Base-by-base conservation (phyloP, 2,888 invertebrate species). In the Cacoxenus indagator region DNA sequence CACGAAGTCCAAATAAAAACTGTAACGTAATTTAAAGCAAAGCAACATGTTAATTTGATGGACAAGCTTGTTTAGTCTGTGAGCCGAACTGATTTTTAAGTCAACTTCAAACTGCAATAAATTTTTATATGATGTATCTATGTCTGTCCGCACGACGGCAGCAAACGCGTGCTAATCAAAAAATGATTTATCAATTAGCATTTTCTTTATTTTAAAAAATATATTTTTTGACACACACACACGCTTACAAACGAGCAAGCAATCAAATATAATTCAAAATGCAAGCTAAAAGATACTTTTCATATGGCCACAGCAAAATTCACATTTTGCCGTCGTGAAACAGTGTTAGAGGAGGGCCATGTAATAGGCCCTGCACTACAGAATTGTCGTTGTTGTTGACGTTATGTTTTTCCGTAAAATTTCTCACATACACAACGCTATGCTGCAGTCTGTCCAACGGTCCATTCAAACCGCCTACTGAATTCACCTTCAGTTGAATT, bases 151-250 rank as follows among this genome's bases (percentile, higher is more conserved):
- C 37, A 19, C 54, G 54, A 24, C 54, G 54, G 54, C 54, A 19
- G 51, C 37, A 8, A 37, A n/a, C 37, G 37, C 37, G 37, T 8
- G 59, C 19, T 31, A 19, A 46, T 61, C 67, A 62, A 29, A 24
- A 46, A 71, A 55, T 73, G 73, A 74, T 74, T 73, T 73, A 73
- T 59, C 59, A 59, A 59, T 59, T 59, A 62, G 61, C 61, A 24
- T 62, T 62, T 62, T 61, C 3, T 31, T 27, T 31, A 51, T 51
- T 51, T 22, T 37, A 37, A 8, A 37, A 37, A 4, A n/a, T n/a
- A n/a, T n/a, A n/a, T n/a, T n/a, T n/a, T n/a, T n/a, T 37, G 9
- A 37, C 37, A 37, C 37, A 37, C 14, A 14, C 2, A 5, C 37
- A 37, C 9, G 9, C 14, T 37, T 37, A n/a, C n/a, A n/a, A n/a